Conservation (phyloP, 37 sponge, comb jelly and placozoan species). For the Haliclona indistincta region DNA sequence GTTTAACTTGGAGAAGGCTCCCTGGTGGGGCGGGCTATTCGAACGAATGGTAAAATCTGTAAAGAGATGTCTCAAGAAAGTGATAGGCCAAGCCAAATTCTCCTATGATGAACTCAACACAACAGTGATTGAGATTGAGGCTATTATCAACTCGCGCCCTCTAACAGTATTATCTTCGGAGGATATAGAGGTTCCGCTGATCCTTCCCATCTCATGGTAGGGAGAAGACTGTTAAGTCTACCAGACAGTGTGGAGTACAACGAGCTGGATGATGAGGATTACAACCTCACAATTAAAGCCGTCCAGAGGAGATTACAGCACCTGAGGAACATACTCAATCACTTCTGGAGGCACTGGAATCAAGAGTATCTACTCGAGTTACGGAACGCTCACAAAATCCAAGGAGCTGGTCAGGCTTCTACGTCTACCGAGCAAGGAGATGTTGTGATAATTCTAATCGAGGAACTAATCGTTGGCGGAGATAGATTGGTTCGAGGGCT, state of each 20-base stretch:
- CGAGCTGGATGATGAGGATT: too few relatives aligned
- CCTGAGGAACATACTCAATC: not conserved
- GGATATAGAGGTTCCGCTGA: not conserved
- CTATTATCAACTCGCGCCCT: not conserved
- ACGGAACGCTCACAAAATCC: not conserved
- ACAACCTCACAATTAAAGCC: too few relatives aligned
- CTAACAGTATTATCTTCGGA: too few relatives aligned
- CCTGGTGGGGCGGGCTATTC: conserved; percentile 3
- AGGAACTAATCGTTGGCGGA: not conserved
- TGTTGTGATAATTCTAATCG: conserved; percentile 21
- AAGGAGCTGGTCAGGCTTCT: not conserved
- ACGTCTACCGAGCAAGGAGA: not conserved
- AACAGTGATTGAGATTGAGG: too few relatives aligned
- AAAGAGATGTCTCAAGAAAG: not conserved
- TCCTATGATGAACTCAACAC: too few relatives aligned
- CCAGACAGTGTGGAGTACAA: too few relatives aligned
- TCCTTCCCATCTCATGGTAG: not conserved
- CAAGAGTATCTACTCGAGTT: not conserved
- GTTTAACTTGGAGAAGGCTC: conserved; percentile 3
- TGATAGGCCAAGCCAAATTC: not conserved
- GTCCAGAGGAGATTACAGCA: too few relatives aligned
- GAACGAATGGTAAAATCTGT: not conserved
- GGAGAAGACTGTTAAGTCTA: not conserved
- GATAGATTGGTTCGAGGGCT: not conserved
- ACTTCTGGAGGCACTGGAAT: not conserved